phyloP scores from a whole-genome alignment of 2,888 invertebrate species.

The Magallana nippona region DNA sequence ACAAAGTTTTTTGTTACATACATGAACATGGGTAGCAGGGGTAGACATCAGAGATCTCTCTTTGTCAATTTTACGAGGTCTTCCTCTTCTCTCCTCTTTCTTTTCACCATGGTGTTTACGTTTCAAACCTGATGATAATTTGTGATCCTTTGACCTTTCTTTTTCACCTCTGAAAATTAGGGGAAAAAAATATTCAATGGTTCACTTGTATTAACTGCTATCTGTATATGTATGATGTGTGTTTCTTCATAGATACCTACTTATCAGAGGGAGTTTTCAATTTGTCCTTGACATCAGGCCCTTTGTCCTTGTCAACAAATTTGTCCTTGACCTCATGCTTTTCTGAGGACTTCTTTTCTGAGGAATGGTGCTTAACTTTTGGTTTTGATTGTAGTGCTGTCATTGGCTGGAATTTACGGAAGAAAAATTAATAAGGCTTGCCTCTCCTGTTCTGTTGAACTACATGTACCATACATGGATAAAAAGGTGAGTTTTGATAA shows the following conservation, averaged over 20 bases:
- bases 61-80: conserved; percentile 63
- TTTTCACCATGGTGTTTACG: conserved; percentile 62
- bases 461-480: no score
- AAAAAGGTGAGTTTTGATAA: no score
- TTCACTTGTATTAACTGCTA: background rate
- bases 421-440: background rate
- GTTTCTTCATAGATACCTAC: conserved; percentile 26
- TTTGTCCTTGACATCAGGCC: conserved; percentile 42
- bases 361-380: conserved; percentile 35
- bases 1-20: conserved; percentile 1
- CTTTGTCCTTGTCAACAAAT: background rate
- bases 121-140: conserved; percentile 54
- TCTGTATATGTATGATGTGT: background rate
- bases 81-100: conserved; percentile 58
- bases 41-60: conserved; percentile 50
- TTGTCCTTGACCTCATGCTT: conserved; percentile 38
- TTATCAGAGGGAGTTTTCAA: conserved; percentile 42
- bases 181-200: background rate
- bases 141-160: conserved; percentile 53
- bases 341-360: conserved; percentile 36
- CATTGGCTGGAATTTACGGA: conserved; percentile 58
- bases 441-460: background rate
- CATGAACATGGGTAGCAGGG: conserved; percentile 54
- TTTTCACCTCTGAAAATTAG: conserved; percentile 47
- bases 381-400: conserved; percentile 60